Conservation (phyloP, 2,797 vertebrate species). For the Decapterus maruadsi region DNA sequence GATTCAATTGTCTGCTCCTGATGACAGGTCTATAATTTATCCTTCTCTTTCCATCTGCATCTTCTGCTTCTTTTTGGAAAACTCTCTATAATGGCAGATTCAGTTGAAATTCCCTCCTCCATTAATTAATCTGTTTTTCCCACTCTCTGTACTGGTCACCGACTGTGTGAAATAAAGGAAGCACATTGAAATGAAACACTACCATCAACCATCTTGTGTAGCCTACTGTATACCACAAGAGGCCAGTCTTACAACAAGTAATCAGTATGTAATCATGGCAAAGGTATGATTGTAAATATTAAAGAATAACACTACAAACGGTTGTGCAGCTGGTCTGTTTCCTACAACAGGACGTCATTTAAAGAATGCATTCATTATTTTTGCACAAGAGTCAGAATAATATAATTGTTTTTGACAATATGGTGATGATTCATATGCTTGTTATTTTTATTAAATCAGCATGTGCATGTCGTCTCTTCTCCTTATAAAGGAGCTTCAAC, state of each 20-base stretch:
- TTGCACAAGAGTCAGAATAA: no score
- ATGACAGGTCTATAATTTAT: slow-evolving; percentile 19
- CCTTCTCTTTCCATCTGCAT: slow-evolving; percentile 13
- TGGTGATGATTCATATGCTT: neutral
- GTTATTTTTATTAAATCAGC: neutral
- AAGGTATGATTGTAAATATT: slow-evolving; percentile 75
- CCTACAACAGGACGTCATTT: neutral
- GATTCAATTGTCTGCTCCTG: slow-evolving; percentile 1
- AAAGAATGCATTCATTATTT: neutral
- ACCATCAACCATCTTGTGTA: slow-evolving; percentile 39
- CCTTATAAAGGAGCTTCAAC: neutral
- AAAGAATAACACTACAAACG: slow-evolving; percentile 60
- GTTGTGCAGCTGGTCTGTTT: slow-evolving; percentile 22
- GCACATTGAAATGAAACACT: slow-evolving; percentile 53
- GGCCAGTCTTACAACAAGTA: slow-evolving; percentile 42
- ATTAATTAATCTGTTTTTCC: slow-evolving; percentile 8
- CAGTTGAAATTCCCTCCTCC: neutral
- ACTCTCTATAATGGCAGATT: slow-evolving; percentile 9
- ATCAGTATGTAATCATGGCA: slow-evolving; percentile 60
- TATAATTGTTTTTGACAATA: neutral
- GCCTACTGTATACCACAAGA: slow-evolving; percentile 38
- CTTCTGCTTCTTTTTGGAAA: neutral
- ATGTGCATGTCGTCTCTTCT: neutral
- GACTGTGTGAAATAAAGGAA: slow-evolving; percentile 47
- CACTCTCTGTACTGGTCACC: slow-evolving; percentile 24